Base-by-base conservation (phyloP, 2,888 invertebrate species). In the Caradrina kadenii region DNA sequence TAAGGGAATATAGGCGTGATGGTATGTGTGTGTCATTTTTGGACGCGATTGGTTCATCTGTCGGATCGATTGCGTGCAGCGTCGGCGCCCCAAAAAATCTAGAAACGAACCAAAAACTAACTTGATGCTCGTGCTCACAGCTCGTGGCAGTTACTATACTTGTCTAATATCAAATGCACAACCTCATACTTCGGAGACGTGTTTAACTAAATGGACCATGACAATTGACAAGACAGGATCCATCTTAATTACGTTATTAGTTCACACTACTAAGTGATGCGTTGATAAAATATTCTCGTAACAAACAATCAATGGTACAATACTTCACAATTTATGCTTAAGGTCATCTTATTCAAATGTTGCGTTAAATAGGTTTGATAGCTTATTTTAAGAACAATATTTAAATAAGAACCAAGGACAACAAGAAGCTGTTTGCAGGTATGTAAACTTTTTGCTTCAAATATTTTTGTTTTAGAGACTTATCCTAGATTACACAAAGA, bases 301-400 rank as follows among this genome's bases (percentile, higher is more conserved):
- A 26, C 0, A 31, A 55, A 42, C 39, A 26, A 48, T 35, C 22
- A 50, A 5, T 50, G 22, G 4, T 11, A 53, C 58, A 48, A 35
- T 35, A 35, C 52, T 52, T 39, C 39, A 39, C 4, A 31, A 1
- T 42, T 26, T 1, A n/a, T 48, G 11, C 15, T n/a, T 15, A 39
- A 65, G 58, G 73, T 53, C 45, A 52, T 6, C 4, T 70, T 69
- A 62, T 54, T 54, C 6, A 62, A 70, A 54, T 62, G 39, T 21
- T 17, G 15, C 17, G 15, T 48, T 61, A 39, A 48, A 39, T 35
- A 48, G 15, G 11, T 1, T 60, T 48, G 1, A 21, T 26, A 39
- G 17, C n/a, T 21, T 21, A 15, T 48, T 54, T 62, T 15, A 26
- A 5, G 21, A 45, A 61, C 54, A 31, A 48, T 5, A 48, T 69